Base-by-base conservation (phyloP, 2,113 vertebrate genomes). In the Rhinoptilus africanus region DNA sequence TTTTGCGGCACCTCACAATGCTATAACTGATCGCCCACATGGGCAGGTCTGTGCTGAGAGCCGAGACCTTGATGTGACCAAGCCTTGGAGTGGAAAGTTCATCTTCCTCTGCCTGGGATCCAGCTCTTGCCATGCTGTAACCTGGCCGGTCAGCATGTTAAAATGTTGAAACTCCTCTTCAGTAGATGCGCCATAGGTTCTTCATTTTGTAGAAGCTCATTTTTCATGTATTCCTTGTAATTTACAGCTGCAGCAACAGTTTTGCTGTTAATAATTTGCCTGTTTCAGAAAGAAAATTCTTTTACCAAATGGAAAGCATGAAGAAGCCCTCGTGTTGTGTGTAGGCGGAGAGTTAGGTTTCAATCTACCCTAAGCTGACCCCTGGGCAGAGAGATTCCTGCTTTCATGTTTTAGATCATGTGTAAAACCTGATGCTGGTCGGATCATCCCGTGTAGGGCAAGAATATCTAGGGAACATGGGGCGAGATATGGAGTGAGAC, bases 341-440 rank as follows among this genome's bases (percentile, higher is more conserved):
- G 0, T 74, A 79, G 86, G 87, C 16, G 0, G 30, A 8, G 78
- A 27, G 27, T 97, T 94, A 62, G 83, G 84, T 98, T 97, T 96
- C 96, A 86, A 34, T 72, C 95, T 97, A 84, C 96, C 97, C 95
- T 96, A 93, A 94, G 73, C 64, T 97, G 95, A 98, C 96, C 97
- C 88, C 93, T 83, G 93, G 94, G 80, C 85, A 95, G 97, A 92
- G 94, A 97, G 94, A 97, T 97, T 98, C 97, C 93, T 96, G 92
- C 92, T 95, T 96, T 93, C 89, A 94, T 96, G 93, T 96, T 97
- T 96, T 73, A 95, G 93, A 85, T 97, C 96, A 88, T 95, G 95
- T 94, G 93, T 98, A 97, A 97, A 97, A 98, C 89, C 74, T 93
- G 96, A 97, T 95, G 96, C 91, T 92, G 86, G 79, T 73, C 93